Conservation (phyloP, 2,113 vertebrate species). For the Mugil cephalus region DNA sequence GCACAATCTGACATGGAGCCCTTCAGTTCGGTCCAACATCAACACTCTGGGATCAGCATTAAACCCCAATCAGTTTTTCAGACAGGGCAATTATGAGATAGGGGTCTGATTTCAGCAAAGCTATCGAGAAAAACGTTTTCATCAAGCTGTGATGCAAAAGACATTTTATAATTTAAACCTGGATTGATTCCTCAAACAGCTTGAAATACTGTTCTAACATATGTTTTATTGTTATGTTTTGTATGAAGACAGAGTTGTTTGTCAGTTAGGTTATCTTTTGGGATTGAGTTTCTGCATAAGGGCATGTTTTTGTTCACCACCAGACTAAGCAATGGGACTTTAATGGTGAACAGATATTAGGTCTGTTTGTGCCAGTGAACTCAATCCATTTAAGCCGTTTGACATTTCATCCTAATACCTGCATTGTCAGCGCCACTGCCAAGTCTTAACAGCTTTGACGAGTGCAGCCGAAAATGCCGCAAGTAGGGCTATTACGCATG, state of each 20-base stretch:
- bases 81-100: slow-evolving; percentile 5
- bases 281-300: slow-evolving; percentile 11
- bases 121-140: slow-evolving; percentile 5
- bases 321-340: slow-evolving; percentile 10
- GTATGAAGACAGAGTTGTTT: rapidly evolving
- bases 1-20: slow-evolving; percentile 35
- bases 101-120: slow-evolving; percentile 37
- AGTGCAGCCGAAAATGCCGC: slow-evolving; percentile 2
- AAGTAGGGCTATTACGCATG: slow-evolving; percentile 8
- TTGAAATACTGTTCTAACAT: neutral
- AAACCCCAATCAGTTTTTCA: slow-evolving; percentile 15
- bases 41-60: slow-evolving; percentile 45
- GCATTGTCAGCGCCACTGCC: slow-evolving; percentile 41
- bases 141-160: neutral
- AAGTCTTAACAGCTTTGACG: slow-evolving; percentile 56
- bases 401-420: slow-evolving; percentile 65
- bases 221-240: neutral
- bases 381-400: slow-evolving; percentile 61
- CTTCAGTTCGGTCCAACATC: slow-evolving; percentile 34
- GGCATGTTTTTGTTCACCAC: neutral
- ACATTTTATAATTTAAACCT: neutral
- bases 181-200: neutral
- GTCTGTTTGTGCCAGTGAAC: slow-evolving; percentile 47
- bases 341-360: slow-evolving; percentile 23
- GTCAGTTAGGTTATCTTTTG: neutral